Base-by-base conservation (phyloP, 2,113 vertebrate genomes). In the Bubalus kerabau region DNA sequence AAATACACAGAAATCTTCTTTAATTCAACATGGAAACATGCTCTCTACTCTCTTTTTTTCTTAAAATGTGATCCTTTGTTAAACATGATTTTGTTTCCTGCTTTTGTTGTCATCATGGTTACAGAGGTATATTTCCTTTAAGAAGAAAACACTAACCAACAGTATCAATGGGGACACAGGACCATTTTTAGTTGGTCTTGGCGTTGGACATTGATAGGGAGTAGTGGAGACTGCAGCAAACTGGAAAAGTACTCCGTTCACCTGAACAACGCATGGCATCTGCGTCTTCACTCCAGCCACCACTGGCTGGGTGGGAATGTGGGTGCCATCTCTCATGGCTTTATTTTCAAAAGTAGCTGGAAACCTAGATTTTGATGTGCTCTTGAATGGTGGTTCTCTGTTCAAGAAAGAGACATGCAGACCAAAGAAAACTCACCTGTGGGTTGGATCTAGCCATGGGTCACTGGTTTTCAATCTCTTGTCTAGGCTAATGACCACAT, bases 181-280 rank as follows among this genome's bases (percentile, higher is more conserved):
- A 56, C 3, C 48, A 13, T 23, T 26, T 43, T 48, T 21, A 24
- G n/a, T 26, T 24, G 78, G 17, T 1, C 16, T 10, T 4, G 8
- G 23, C 2, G 5, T 19, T 40, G 48, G 88, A 30, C 14, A 5
- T 23, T 9, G 1, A 13, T 14, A 64, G 50, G 23, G 23, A 52
- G 50, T 40, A 36, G 76, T 16, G n/a, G 83, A 19, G 64, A 60
- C 14, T 17, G 17, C 15, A 43, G 36, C 7, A 52, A 82, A 43
- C 40, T 46, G 11, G 17, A 24, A 67, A 36, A 40, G 7, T 4
- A 1, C 16, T 91, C 60, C 1, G 2, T 16, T 0, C n/a, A 0
- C 21, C n/a, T 43, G 36, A 87, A 56, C 26, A 15, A 11, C 0
- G 0, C 48, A 2, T 4, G 11, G 67, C 19, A 23, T 40, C 54